Evolutionary conservation across 2,888 invertebrate species (phyloP), one percentile per base, ranked within the genome.

Genomic region (Agonum fuliginosum): DNA sequence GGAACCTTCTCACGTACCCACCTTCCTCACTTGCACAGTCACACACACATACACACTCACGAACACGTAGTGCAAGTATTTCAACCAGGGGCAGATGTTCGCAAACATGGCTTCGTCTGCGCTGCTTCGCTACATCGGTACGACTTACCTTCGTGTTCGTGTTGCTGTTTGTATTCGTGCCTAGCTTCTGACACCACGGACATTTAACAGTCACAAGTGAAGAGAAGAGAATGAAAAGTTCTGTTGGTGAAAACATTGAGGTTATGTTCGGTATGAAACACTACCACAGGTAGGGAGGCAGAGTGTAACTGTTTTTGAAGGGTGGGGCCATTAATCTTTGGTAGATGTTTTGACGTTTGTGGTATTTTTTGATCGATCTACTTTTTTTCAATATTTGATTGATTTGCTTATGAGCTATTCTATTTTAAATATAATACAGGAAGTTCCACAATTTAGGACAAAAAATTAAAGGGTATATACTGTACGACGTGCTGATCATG

Each of bases 31-130:
- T 37, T 37, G 1, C 30, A 30, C 10, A 22, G 10, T 17, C 58
- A 62, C 19, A 48, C 10, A 12, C 19, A 20, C 30, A 54, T 27
- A 30, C 30, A 30, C 58, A 12, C 19, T 6, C 30, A 54, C 17
- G 17, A 17, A 30, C 58, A 62, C 58, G 58, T 62, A 62, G 30
- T 30, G 58, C 58, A 8, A 62, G 58, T 62, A 62, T 62, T 62
- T 62, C 30, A 27, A 30, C 12, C 30, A 54, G 24, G 30, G 30
- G 58, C 58, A 62, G 58, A 62, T 62, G 58, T 62, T 62, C 58
- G 58, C 58, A 30, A 62, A 62, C 58, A 62, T 14, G 54, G 54
- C 5, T n/a, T n/a, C n/a, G n/a, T n/a, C n/a, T n/a, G 30, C 58
- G 30, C 30, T 27, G 30, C 17, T 54, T 54, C 54, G 19, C 12